Conservation (phyloP, 2,888 invertebrate species). For the Charanyca ferruginea region DNA sequence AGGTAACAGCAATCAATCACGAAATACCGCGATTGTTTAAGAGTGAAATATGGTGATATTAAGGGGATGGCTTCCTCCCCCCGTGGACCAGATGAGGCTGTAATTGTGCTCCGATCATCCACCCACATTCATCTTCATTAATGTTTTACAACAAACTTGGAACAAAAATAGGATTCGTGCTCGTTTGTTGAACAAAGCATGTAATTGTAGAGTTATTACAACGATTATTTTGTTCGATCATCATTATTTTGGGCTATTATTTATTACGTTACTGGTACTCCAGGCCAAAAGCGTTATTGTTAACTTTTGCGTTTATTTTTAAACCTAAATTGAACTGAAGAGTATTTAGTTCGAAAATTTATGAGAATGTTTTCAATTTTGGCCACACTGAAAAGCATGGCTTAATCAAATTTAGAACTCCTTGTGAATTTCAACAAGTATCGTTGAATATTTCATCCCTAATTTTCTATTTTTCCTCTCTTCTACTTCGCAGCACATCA, state of each 20-base stretch:
- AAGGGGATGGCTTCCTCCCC: constrained; percentile 40
- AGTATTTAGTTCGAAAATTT: background rate
- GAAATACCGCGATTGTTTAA: constrained; percentile 75
- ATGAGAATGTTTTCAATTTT: background rate
- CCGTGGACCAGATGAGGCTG: constrained; percentile 62
- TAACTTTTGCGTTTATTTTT: constrained; percentile 12
- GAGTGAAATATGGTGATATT: constrained; percentile 71
- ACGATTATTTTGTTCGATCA: constrained; percentile 26
- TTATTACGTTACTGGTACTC: background rate
- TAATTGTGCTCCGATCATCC: constrained; percentile 65
- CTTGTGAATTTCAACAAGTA: background rate
- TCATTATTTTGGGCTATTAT: constrained; percentile 19
- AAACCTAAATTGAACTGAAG: background rate
- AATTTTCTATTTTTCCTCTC: background rate
- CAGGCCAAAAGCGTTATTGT: background rate
- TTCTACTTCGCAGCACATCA: constrained; percentile 7
- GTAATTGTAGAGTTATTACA: constrained; percentile 45
- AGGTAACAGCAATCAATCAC: constrained; percentile 75
- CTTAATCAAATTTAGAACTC: too few species aligned
- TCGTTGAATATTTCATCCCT: background rate
- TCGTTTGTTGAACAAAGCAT: constrained; percentile 18
- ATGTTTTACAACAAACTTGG: constrained; percentile 57
- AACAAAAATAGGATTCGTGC: constrained; percentile 45
- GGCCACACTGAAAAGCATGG: too few species aligned
- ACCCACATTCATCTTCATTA: constrained; percentile 67